A percentile compares a stretch with the other conserved stretches of the same genome.
Evolutionary conservation across 1,140 invertebrate genomes (phyloP).

Genomic region (Belonocnema kinseyi): DNA sequence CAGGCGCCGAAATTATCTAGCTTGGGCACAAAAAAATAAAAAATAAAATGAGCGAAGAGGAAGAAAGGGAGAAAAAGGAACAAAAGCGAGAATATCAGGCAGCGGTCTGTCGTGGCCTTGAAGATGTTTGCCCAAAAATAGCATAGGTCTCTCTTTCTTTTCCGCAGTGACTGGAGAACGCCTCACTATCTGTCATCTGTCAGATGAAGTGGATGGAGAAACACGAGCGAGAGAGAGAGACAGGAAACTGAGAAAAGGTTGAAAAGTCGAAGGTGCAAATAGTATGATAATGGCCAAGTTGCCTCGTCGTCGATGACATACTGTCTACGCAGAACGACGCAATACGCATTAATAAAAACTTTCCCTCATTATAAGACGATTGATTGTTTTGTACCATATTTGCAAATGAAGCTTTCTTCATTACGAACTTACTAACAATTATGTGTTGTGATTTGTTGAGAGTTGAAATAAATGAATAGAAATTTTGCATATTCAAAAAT

Average conservation of each 20-base stretch:
- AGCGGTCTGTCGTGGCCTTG: constrained; percentile 53
- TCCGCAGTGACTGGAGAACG: constrained; percentile 7
- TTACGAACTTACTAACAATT: neutral
- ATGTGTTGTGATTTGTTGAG: neutral
- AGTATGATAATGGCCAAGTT: constrained; percentile 4
- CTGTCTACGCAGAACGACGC: constrained; percentile 10
- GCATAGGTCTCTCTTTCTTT: constrained; percentile 36
- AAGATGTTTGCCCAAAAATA: constrained; percentile 59
- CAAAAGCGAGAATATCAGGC: constrained; percentile 38
- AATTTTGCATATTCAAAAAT: too few species aligned
- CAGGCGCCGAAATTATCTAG: constrained; percentile 57
- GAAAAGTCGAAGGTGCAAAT: constrained; percentile 16
- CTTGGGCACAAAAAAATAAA: constrained; percentile 49
- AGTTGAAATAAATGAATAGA: too few species aligned
- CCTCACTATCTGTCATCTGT: constrained; percentile 13
- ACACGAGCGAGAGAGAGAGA: neutral
- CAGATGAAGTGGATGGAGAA: constrained; percentile 3
- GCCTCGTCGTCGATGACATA: constrained; percentile 21
- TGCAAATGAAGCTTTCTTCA: neutral
- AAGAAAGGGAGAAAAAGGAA: constrained; percentile 17
- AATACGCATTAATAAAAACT: constrained; percentile 21
- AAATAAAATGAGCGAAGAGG: constrained; percentile 18
- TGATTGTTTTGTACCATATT: constrained; percentile 6
- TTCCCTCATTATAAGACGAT: constrained; percentile 14
- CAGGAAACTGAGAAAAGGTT: constrained; percentile 23